Conservation (phyloP, 2,797 vertebrate genomes). For the Rhinoraja longicauda region DNA sequence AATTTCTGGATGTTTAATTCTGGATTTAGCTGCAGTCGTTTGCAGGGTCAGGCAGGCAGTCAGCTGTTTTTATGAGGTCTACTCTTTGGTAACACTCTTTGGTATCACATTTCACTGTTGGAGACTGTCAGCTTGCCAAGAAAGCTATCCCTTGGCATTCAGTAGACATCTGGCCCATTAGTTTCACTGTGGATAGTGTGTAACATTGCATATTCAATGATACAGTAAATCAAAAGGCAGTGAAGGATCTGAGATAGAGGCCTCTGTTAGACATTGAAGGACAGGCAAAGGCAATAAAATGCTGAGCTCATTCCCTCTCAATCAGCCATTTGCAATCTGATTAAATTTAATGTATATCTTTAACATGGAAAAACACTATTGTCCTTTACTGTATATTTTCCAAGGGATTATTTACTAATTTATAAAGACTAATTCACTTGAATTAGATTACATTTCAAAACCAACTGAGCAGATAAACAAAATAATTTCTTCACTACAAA, state of each 20-base stretch:
- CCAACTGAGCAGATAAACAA: too few species aligned
- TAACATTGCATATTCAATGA: constrained; percentile 39
- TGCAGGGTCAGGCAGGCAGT: neutral
- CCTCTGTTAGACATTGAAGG: neutral
- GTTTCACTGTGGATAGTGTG: constrained; percentile 40
- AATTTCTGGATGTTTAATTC: neutral
- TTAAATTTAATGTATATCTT: neutral
- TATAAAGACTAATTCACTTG: neutral
- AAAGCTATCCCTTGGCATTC: constrained; percentile 26
- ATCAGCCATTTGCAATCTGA: neutral
- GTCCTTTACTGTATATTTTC: neutral
- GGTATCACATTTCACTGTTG: neutral
- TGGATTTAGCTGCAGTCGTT: neutral
- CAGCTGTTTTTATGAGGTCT: neutral
- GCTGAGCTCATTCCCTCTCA: neutral
- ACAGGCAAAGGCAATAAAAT: neutral
- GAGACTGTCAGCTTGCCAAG: neutral
- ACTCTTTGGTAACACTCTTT: neutral
- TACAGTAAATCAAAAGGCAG: constrained; percentile 43
- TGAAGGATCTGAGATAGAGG: neutral
- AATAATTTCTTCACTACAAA: too few species aligned
- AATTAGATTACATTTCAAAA: neutral
- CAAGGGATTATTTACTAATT: neutral
- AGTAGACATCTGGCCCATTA: constrained; percentile 46
- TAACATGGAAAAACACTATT: neutral